These are phyloP conservation scores for Sterrhoptilus dennistouni DNA, from an alignment of 2,113 vertebrate species.

Conservation along the genomic window DNA sequence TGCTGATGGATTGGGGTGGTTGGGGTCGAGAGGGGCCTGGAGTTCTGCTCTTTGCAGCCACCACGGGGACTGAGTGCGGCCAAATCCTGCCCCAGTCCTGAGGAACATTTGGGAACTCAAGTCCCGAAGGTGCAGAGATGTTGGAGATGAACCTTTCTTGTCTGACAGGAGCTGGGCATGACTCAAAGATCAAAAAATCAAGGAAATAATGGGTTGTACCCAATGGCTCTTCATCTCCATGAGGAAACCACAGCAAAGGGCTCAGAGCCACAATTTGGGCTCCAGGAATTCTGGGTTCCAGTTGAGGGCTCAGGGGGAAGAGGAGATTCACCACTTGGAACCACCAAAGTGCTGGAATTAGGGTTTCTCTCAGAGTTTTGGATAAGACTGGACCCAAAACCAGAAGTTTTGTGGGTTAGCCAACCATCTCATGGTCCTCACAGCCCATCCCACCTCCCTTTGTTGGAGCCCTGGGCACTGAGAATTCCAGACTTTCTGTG, in stretches of 20 bases:
- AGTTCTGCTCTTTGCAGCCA: not conserved
- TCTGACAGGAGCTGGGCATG: not conserved
- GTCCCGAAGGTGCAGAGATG: not conserved
- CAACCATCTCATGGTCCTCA: not conserved
- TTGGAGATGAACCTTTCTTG: not conserved
- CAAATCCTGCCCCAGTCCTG: not conserved
- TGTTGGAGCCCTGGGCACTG: not conserved
- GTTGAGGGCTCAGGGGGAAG: not conserved
- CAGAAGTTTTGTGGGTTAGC: not conserved
- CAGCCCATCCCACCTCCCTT: not conserved
- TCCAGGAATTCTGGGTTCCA: not conserved
- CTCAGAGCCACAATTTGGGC: too few relatives aligned
- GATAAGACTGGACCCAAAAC: not conserved
- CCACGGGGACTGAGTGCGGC: rapidly evolving
- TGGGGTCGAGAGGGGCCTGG: not conserved
- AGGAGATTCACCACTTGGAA: not conserved
- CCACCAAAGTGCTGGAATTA: rapidly evolving
- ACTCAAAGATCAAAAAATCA: not conserved
- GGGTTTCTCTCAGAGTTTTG: not conserved
- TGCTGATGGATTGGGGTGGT: not conserved
- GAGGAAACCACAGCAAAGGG: not conserved
- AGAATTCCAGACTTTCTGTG: not conserved
- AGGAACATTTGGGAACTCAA: not conserved
- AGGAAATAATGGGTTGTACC: not conserved
- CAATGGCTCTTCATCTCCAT: not conserved